These are phyloP conservation scores for Lycia hirtaria DNA, from an alignment of 2,888 invertebrate species.

Conservation along the genomic window DNA sequence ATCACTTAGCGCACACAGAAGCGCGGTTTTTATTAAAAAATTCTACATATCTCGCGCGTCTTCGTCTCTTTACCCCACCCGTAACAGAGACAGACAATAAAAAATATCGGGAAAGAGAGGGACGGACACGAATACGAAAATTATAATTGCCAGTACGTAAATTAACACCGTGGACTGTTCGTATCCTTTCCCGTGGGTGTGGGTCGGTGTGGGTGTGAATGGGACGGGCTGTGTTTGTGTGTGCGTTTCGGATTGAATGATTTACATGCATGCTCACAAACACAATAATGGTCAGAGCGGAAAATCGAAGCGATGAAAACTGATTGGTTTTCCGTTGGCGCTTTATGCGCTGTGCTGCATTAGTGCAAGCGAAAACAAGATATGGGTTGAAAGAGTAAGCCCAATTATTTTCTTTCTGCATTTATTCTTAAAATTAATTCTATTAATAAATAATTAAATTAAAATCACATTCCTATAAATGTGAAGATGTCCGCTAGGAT, in stretches of 20 bases:
- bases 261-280: conserved; percentile 82
- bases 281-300: conserved; percentile 78
- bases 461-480: too few species aligned
- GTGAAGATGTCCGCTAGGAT: too few species aligned
- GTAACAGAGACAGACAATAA: conserved; percentile 70
- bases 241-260: conserved; percentile 63
- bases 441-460: too few species aligned
- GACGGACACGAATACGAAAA: conserved; percentile 77
- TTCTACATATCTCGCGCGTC: conserved; percentile 84
- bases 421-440: too few species aligned
- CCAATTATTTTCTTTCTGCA: too few species aligned
- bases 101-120: conserved; percentile 75
- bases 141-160: conserved; percentile 85
- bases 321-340: conserved; percentile 73
- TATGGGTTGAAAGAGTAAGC: too few species aligned
- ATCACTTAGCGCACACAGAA: conserved; percentile 85
- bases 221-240: conserved; percentile 63
- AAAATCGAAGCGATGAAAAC: conserved; percentile 73
- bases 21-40: conserved; percentile 82
- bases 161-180: conserved; percentile 79
- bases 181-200: conserved; percentile 41
- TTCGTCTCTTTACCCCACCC: conserved; percentile 72
- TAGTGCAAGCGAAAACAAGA: conserved; percentile 32
- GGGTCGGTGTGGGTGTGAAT: conserved; percentile 50
- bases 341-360: conserved; percentile 59